These are phyloP conservation scores for Drosophila fuyamai DNA, from an alignment of 1,140 invertebrate species.

Conservation along the genomic window DNA sequence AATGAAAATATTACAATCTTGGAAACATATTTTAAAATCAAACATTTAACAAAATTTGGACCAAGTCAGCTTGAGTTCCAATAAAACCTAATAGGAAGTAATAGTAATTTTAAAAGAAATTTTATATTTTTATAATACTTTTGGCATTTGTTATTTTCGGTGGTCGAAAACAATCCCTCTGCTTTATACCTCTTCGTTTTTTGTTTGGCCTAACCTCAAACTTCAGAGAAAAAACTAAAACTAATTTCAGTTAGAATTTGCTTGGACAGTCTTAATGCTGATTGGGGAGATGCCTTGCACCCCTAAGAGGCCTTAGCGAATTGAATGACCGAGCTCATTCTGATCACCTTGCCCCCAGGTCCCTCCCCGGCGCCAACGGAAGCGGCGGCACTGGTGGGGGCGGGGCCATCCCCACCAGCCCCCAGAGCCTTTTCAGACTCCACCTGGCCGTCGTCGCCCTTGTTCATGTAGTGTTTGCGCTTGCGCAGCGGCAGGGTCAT, in stretches of 20 bases:
- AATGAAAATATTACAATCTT: conserved; percentile 23
- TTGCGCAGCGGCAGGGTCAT: conserved; percentile 91
- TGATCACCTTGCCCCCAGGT: conserved; percentile 81
- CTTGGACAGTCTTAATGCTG: conserved; percentile 76
- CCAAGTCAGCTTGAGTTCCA: conserved; percentile 29
- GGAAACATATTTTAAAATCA: conserved; percentile 32
- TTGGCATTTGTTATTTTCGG: conserved; percentile 70
- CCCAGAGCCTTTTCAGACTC: conserved; percentile 7
- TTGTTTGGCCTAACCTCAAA: conserved; percentile 8
- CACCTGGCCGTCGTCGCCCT: conserved; percentile 85
- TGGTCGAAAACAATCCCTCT: conserved; percentile 33
- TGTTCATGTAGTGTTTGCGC: conserved; percentile 91
- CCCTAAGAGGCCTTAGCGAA: conserved; percentile 90
- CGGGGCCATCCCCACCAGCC: conserved; percentile 2
- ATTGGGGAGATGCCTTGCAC: conserved; percentile 26
- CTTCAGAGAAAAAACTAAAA: conserved; percentile 51
- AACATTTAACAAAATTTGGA: conserved; percentile 54
- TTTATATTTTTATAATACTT: conserved; percentile 73
- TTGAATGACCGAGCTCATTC: conserved; percentile 92
- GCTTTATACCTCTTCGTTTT: conserved; percentile 11
- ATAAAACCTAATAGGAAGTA: conserved; percentile 7
- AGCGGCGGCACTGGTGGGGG: conserved; percentile 20
- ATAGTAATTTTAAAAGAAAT: conserved; percentile 55
- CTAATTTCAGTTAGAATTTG: conserved; percentile 75
- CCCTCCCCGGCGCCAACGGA: conserved; percentile 21